Base-by-base conservation (phyloP, 2,113 vertebrate species). In the Herpetotheres cachinnans region DNA sequence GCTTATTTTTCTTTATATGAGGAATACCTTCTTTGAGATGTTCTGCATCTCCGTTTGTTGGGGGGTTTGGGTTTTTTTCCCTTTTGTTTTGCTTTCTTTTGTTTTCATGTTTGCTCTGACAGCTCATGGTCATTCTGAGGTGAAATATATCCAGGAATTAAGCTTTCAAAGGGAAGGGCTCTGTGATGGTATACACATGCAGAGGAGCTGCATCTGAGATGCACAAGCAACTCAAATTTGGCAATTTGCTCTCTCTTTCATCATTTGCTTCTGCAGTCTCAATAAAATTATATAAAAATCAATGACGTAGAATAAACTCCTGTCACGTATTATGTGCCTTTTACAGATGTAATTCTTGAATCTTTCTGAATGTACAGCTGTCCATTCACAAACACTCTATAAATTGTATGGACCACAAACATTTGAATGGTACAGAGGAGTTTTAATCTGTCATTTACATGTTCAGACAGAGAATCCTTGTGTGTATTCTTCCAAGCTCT, bases 391-490 rank as follows among this genome's bases (percentile, higher is more conserved):
- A 93, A 73, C 86, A 84, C 70, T 44, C 42, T 65, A 4, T 46
- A 77, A 95, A 82, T 91, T 86, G 15, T 59, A 19, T 36, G 69
- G n/a, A 74, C 30, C 40, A 61, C 54, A 87, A 44, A 47, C 70
- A 72, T 87, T 65, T 78, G 61, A 87, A 92, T 94, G 72, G 63
- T 80, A 81, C 55, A 58, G 67, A 86, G 44, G n/a, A 61, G 55
- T 80, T 93, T 82, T 93, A 93, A 91, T 44, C 34, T 86, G 80
- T 74, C 49, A 95, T 92, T 94, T 77, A 50, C 52, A 84, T 82
- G 38, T 82, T 86, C 59, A 84, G 69, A 90, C 62, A 94, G 73
- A 95, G 74, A 70, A 93, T 93, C 81, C 38, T 82, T 89, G 55
- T 91, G 62, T 91, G 46, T 32, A 59, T 89, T 89, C 86, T 89